A percentile compares a stretch with the other conserved stretches of the same genome.
These are phyloP conservation scores for Thoracochromis brauschi DNA, from an alignment of 2,113 vertebrate genomes.

Conservation along the genomic window DNA sequence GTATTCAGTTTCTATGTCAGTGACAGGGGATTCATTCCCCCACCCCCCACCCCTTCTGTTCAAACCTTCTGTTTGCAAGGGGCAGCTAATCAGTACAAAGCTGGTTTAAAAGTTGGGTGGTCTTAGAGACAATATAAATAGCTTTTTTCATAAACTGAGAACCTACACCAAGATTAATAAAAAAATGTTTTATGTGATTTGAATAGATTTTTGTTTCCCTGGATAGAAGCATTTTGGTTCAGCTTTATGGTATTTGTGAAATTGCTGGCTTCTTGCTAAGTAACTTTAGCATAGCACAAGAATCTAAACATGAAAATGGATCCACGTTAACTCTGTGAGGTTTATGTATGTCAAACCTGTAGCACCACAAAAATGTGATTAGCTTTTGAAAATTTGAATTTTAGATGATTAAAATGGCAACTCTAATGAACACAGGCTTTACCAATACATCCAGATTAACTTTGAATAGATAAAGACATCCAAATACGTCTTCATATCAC, in stretches of 20 bases:
- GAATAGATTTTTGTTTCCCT: not conserved
- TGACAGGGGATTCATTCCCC: not conserved
- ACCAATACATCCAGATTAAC: not conserved
- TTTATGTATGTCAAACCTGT: not conserved
- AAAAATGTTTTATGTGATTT: rapidly evolving
- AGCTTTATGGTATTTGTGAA: not conserved
- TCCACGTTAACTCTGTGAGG: not conserved
- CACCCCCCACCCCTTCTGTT: not conserved
- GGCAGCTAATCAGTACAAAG: not conserved
- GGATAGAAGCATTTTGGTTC: not conserved
- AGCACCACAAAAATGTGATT: not conserved
- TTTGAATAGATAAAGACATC: not conserved
- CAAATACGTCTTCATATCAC: not conserved
- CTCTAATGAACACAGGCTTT: not conserved
- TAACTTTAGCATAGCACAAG: not conserved
- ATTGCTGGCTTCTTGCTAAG: not conserved
- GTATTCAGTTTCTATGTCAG: not conserved
- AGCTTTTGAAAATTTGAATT: not conserved
- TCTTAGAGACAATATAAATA: not conserved
- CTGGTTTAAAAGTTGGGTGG: not conserved
- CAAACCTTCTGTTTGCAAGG: not conserved
- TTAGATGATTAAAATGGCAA: not conserved
- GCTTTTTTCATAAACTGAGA: not conserved
- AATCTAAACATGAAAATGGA: not conserved
- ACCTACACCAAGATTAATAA: not conserved